These are phyloP conservation scores for Cebus imitator DNA, from an alignment of 2,113 vertebrate genomes.

Conservation along the genomic window DNA sequence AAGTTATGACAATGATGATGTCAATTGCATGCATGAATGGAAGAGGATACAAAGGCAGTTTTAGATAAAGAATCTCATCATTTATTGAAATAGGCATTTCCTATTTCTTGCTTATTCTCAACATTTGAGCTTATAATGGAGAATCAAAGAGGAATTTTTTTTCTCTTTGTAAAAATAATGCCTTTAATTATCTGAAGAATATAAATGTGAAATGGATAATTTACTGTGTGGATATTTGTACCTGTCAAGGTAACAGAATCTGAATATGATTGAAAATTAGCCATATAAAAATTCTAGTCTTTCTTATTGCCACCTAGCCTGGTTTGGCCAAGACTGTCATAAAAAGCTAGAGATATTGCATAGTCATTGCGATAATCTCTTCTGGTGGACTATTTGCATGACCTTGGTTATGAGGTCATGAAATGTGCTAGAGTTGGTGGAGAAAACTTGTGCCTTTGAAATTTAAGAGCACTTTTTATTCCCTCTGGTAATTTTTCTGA, in stretches of 20 bases:
- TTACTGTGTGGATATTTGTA: not conserved
- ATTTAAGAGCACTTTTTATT: slow-evolving; percentile 1
- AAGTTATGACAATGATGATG: not conserved
- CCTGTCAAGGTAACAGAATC: slow-evolving; percentile 30
- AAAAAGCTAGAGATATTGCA: not conserved
- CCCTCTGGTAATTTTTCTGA: not conserved
- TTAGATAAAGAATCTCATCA: not conserved
- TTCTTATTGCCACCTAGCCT: not conserved
- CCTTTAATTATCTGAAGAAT: not conserved
- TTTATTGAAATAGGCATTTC: not conserved
- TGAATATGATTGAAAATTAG: slow-evolving; percentile 25
- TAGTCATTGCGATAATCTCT: not conserved
- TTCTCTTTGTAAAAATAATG: not conserved
- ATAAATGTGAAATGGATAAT: not conserved
- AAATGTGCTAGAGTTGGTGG: not conserved
- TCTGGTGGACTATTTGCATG: not conserved
- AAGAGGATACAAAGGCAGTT: not conserved
- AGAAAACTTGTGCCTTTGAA: slow-evolving; percentile 27
- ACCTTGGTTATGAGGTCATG: slow-evolving; percentile 9
- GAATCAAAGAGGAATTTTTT: slow-evolving; percentile 44
- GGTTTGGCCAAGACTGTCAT: not conserved
- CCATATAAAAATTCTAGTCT: not conserved
- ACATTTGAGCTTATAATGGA: not conserved
- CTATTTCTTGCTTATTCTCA: not conserved
- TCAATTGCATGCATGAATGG: no score